Percentiles rank a stretch among this genome's conserved stretches.
Evolutionary conservation across 2,888 invertebrate species (phyloP).

Genomic region (Acanthosoma haemorrhoidale): DNA sequence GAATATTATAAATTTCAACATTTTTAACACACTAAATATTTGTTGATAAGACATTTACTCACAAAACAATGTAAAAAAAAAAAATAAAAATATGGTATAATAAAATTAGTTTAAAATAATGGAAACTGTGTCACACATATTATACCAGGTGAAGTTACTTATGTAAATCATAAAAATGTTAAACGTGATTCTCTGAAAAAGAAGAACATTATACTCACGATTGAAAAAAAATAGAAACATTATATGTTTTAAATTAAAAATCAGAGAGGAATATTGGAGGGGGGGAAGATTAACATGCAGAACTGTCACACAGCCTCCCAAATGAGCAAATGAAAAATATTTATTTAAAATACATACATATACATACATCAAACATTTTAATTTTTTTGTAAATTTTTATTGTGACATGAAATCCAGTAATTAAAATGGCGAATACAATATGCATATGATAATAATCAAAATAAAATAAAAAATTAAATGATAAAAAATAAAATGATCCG

Average conservation of each 20-base stretch:
- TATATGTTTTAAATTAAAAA: too few relatives aligned
- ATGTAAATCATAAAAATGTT: too few relatives aligned
- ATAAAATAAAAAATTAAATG: background rate
- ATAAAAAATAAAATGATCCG: background rate
- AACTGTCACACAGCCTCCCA: constrained; percentile 30
- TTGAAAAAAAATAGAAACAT: too few relatives aligned
- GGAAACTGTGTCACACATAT: constrained; percentile 26
- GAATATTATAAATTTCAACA: constrained; percentile 32
- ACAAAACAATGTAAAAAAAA: constrained; percentile 16
- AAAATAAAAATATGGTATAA: constrained; percentile 20
- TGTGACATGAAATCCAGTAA: background rate
- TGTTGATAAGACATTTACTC: constrained; percentile 22
- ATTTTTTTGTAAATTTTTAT: background rate
- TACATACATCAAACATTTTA: constrained; percentile 22
- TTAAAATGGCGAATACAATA: background rate
- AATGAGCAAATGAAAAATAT: constrained; percentile 28
- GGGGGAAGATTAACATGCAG: background rate
- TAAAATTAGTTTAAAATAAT: constrained; percentile 9
- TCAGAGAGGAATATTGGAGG: too few relatives aligned
- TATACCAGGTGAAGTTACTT: too few relatives aligned
- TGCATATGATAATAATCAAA: background rate
- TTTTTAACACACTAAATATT: constrained; percentile 31
- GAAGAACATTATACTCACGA: too few relatives aligned
- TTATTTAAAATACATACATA: constrained; percentile 20
- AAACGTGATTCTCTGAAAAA: too few relatives aligned